Evolutionary conservation across 2,797 vertebrate species (phyloP).

Genomic region (Bufotes viridis): DNA sequence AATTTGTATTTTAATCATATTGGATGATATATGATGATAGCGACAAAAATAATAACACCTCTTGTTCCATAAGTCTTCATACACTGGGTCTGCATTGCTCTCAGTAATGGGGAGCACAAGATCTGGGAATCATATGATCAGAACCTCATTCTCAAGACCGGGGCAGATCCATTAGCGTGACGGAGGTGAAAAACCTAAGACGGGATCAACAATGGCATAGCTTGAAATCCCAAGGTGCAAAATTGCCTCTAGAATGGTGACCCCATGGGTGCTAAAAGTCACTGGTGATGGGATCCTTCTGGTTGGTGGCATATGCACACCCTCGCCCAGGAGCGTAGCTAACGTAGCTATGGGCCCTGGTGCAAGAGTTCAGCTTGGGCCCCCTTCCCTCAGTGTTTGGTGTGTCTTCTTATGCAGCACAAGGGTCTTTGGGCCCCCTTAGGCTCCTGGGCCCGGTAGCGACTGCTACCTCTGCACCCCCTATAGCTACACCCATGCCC

Average conservation of each 20-base stretch:
- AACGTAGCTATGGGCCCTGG: too few species aligned
- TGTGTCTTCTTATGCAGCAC: too few species aligned
- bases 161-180: conserved; percentile 5
- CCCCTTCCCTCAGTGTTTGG: too few species aligned
- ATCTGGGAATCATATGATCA: neutral
- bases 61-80: neutral
- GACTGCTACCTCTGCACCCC: too few species aligned
- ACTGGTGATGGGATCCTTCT: neutral
- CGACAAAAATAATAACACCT: neutral
- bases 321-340: too few species aligned
- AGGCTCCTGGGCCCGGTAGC: too few species aligned
- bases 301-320: neutral
- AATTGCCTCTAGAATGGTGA: neutral
- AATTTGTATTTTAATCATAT: conserved; percentile 47
- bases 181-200: neutral
- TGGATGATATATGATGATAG: conserved; percentile 48
- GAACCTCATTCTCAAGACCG: neutral
- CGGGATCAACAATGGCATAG: neutral
- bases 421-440: too few species aligned
- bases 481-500: too few species aligned
- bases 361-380: too few species aligned
- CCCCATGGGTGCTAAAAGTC: neutral
- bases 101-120: conserved; percentile 4
- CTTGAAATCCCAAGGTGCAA: neutral
- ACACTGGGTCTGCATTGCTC: neutral